These are phyloP conservation scores for Dasypolia templi DNA, from an alignment of 2,888 invertebrate genomes.

Conservation along the genomic window DNA sequence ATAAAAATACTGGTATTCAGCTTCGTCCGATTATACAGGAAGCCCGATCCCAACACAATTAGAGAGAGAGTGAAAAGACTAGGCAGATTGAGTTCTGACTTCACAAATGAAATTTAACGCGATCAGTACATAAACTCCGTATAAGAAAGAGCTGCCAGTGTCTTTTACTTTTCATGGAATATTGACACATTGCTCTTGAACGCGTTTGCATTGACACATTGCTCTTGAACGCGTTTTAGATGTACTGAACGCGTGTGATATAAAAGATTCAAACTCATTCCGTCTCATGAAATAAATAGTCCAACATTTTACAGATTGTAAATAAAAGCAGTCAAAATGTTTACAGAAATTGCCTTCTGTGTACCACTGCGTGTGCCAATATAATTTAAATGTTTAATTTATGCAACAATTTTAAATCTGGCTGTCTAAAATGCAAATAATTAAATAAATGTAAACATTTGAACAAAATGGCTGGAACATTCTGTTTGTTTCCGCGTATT, in stretches of 20 bases:
- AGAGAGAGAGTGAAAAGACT: not conserved
- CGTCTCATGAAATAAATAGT: not conserved
- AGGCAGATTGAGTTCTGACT: not conserved
- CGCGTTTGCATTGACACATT: no score
- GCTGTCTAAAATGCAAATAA: slow-evolving; percentile 34
- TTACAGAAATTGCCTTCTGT: not conserved
- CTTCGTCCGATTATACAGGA: not conserved
- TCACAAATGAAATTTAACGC: no score
- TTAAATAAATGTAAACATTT: slow-evolving; percentile 14
- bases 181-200: no score
- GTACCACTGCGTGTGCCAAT: not conserved
- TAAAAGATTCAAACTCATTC: not conserved
- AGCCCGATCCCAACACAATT: not conserved
- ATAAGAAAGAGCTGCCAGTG: no score
- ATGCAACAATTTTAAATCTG: slow-evolving; percentile 34
- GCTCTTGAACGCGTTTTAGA: no score
- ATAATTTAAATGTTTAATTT: slow-evolving; percentile 41
- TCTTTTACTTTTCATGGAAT: no score
- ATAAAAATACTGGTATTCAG: not conserved
- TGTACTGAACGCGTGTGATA: no score
- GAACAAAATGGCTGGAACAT: not conserved
- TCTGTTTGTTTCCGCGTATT: not conserved
- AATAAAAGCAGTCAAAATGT: not conserved
- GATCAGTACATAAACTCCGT: no score
- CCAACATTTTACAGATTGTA: not conserved